Evolutionary conservation across 2,113 vertebrate genomes (phyloP), one percentile per base, ranked within the genome.

Genomic region (Odocoileus hemionus): DNA sequence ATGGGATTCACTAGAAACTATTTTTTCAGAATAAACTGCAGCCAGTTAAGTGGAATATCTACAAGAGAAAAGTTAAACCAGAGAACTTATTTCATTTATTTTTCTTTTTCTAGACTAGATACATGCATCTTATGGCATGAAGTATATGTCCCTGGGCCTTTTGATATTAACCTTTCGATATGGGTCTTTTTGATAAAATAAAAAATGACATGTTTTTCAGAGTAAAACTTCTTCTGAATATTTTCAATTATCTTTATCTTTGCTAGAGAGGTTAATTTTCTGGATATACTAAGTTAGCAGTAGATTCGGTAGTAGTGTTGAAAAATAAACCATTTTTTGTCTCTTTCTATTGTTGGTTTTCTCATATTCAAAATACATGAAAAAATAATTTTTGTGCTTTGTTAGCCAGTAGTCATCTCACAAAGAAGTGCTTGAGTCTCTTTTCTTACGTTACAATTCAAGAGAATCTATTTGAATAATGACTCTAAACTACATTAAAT

Each of bases 1-100:
- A 90, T 87, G 50, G 1, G 2, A 80, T 86, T 96, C 61, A 54
- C 36, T 79, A 64, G 21, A 97, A 92, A 79, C 36, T 95, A 57
- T 86, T 93, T 96, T 95, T 92, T 92, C 82, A 91, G 76, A 90
- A 95, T 96, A 87, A 85, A 94, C 67, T 90, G 14, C 14, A 96
- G 36, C 15, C 67, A 80, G 11, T 13, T 55, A 96, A 33, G 7
- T 92, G 79, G 52, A 50, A 52, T 64, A 90, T 55, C 17, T 83
- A 61, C 8, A 30, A 70, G 5, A 58, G 33, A 74, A 86, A 97
- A 95, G 16, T 36, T 92, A 92, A 92, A 85, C 28, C 25, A 36
- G 89, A 96, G 9, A 96, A 84, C 5, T 70, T 6, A 83, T 90
- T 89, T 95, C 6, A 67, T 78, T 57, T 79, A 36, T 23, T 76